Evolutionary conservation across 2,888 invertebrate species (phyloP).

Genomic region (Tortricodes alternella): DNA sequence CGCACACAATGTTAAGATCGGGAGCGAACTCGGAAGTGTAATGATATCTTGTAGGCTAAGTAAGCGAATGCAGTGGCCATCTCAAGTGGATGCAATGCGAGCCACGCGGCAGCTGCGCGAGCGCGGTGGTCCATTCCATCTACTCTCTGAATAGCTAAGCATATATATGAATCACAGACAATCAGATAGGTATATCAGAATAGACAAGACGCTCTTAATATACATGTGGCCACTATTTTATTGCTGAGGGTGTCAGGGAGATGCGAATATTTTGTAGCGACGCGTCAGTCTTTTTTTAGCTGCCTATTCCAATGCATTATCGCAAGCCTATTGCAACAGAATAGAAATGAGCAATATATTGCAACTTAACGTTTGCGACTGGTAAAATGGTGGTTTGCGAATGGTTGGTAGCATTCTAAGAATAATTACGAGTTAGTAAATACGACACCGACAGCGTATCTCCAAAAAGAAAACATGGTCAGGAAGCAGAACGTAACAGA

Average conservation of each 20-base stretch:
- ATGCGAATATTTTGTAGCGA: too few relatives aligned
- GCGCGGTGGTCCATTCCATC: slow-evolving; percentile 36
- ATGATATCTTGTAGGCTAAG: slow-evolving; percentile 34
- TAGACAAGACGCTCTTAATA: too few relatives aligned
- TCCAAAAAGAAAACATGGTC: slow-evolving; percentile 17
- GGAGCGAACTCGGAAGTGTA: slow-evolving; percentile 35
- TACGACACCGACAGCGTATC: not conserved
- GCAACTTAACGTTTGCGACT: slow-evolving; percentile 1
- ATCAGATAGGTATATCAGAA: too few relatives aligned
- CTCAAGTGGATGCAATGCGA: slow-evolving; percentile 54
- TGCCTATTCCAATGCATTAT: too few relatives aligned
- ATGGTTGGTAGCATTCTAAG: slow-evolving; percentile 11
- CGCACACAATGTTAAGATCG: not conserved
- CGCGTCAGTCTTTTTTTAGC: too few relatives aligned
- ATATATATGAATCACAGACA: slow-evolving; percentile 1
- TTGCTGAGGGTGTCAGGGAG: too few relatives aligned
- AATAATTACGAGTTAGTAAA: slow-evolving; percentile 19
- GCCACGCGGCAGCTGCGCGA: slow-evolving; percentile 43
- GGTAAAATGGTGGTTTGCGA: too few relatives aligned
- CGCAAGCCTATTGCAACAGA: too few relatives aligned
- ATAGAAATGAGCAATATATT: not conserved
- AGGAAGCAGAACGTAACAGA: slow-evolving; percentile 17
- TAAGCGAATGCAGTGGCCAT: slow-evolving; percentile 36
- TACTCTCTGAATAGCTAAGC: not conserved
- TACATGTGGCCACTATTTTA: too few relatives aligned